These are phyloP conservation scores for Aleiodes leptofemur DNA, from an alignment of 2,888 invertebrate genomes.

Conservation along the genomic window DNA sequence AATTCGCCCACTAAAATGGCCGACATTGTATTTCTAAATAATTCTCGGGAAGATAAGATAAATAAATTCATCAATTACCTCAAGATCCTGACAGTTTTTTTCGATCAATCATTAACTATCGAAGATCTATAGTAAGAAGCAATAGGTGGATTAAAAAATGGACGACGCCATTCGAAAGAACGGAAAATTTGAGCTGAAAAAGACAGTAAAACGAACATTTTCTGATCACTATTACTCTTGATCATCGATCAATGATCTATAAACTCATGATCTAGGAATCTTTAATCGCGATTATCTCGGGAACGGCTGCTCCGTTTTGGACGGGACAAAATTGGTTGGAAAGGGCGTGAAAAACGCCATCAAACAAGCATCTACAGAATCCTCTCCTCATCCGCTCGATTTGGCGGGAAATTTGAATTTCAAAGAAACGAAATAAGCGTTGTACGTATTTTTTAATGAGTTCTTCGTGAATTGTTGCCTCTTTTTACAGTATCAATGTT, in stretches of 20 bases:
- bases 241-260: conserved; percentile 20
- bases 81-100: conserved; percentile 27
- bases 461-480: not conserved
- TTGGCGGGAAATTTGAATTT: conserved; percentile 11
- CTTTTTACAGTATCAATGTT: conserved; percentile 4
- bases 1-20: conserved; percentile 34
- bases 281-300: too few species aligned
- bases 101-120: not conserved
- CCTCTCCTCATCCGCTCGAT: too few species aligned
- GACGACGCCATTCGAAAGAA: not conserved
- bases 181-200: conserved; percentile 12
- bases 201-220: conserved; percentile 2
- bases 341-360: too few species aligned
- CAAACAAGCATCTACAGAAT: too few species aligned
- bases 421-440: not conserved
- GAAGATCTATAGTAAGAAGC: not conserved
- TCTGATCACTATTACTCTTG: not conserved
- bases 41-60: conserved; percentile 30
- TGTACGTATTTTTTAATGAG: not conserved
- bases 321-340: too few species aligned
- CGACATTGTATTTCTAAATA: not conserved
- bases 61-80: conserved; percentile 38
- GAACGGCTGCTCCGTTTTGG: too few species aligned
- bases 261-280: not conserved
- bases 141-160: too few species aligned